Percentiles rank a stretch among this genome's conserved stretches.
phyloP scores from a whole-genome alignment of 2,888 invertebrate genomes.

The Lampropteryx suffumata region DNA sequence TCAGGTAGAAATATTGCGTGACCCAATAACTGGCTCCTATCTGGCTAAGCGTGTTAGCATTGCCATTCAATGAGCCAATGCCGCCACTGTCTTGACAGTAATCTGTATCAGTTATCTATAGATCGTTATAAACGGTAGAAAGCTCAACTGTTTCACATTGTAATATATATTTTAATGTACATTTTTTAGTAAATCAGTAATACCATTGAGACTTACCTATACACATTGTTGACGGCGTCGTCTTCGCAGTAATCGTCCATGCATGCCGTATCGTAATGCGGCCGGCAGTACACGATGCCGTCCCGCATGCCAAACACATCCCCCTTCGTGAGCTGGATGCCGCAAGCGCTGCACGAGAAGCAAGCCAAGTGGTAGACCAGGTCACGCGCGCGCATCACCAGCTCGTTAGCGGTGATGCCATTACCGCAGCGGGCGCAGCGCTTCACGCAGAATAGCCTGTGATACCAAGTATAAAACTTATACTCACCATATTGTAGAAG shows the following conservation, averaged over 20 bases:
- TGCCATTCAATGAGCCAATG: no score
- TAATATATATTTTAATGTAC: no score
- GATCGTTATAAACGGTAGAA: no score
- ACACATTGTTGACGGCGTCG: conserved; percentile 76
- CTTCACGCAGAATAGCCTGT: conserved; percentile 92
- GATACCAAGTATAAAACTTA: no score
- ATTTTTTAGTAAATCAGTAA: no score
- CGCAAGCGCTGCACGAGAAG: conserved; percentile 94
- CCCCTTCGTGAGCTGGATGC: conserved; percentile 91
- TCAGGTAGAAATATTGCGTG: no score
- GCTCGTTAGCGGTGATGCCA: conserved; percentile 92
- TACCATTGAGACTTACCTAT: conserved; percentile 54
- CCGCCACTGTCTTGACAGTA: no score
- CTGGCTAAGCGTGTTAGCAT: no score
- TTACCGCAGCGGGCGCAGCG: conserved; percentile 93
- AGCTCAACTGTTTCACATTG: no score
- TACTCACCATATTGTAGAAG: no score
- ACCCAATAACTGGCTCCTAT: no score
- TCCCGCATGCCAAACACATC: conserved; percentile 96
- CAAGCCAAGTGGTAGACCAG: conserved; percentile 94
- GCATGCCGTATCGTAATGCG: conserved; percentile 81
- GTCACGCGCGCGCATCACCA: conserved; percentile 95
- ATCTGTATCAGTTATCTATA: no score
- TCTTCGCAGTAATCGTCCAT: conserved; percentile 85
- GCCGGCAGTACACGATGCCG: conserved; percentile 89